phyloP scores from a whole-genome alignment of 1,140 invertebrate genomes.

The Fopius arisanus region DNA sequence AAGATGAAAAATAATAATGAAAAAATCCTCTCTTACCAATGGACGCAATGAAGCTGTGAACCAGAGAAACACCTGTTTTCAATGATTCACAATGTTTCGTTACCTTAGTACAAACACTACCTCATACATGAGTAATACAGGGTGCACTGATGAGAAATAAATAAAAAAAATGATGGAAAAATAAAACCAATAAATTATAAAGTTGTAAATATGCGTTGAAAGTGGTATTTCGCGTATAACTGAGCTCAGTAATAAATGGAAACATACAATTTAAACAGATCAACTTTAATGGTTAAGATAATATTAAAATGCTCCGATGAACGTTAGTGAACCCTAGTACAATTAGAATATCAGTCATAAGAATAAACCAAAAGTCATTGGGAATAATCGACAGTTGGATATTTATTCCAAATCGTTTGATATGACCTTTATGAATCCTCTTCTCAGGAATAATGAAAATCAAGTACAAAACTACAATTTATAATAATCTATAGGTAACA shows the following conservation, averaged over 20 bases:
- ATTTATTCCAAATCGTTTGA: background rate
- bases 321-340: constrained; percentile 21
- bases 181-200: constrained; percentile 13
- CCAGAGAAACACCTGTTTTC: constrained; percentile 44
- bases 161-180: constrained; percentile 31
- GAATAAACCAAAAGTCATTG: constrained; percentile 12
- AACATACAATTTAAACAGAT: constrained; percentile 1
- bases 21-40: constrained; percentile 26
- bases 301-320: background rate
- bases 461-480: constrained; percentile 64
- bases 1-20: constrained; percentile 29
- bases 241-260: constrained; percentile 1
- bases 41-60: background rate
- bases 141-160: constrained; percentile 50
- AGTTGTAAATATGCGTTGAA: constrained; percentile 14
- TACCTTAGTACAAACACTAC: constrained; percentile 62
- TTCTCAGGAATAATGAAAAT: constrained; percentile 60
- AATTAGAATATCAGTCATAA: constrained; percentile 15
- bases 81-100: constrained; percentile 39
- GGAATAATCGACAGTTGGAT: constrained; percentile 15
- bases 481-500: constrained; percentile 60
- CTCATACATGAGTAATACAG: constrained; percentile 60
- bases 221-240: background rate
- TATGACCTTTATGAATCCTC: constrained; percentile 40
- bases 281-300: background rate